Evolutionary conservation across 2,113 vertebrate species (phyloP).

Genomic region (Eonycteris spelaea): DNA sequence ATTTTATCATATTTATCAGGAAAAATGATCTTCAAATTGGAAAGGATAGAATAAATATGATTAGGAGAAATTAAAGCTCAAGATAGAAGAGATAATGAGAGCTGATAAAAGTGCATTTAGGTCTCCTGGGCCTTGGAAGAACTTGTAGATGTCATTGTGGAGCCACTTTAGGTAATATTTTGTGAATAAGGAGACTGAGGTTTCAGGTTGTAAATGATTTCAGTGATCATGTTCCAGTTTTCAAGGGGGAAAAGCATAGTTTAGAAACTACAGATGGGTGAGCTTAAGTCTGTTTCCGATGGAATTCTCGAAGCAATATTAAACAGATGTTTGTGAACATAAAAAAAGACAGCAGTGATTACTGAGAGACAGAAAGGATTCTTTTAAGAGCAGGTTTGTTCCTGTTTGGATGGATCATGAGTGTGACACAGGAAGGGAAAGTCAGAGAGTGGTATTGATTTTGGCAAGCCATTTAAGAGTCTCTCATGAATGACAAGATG

Average conservation of each 20-base stretch:
- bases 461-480: not conserved
- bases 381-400: conserved; percentile 1
- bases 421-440: not conserved
- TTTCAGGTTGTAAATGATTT: not conserved
- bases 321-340: conserved; percentile 30
- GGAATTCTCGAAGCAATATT: conserved; percentile 19
- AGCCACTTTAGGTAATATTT: conserved; percentile 11
- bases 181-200: not conserved
- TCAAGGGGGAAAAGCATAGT: not conserved
- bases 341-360: not conserved
- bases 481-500: not conserved
- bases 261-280: not conserved
- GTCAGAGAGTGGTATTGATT: conserved; percentile 31
- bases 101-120: not conserved
- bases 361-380: not conserved
- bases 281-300: not conserved
- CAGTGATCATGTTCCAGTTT: not conserved
- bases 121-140: not conserved
- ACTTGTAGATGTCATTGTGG: not conserved
- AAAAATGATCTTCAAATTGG: conserved; percentile 50
- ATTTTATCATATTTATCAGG: conserved; percentile 44
- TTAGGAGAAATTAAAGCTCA: conserved; percentile 39
- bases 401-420: conserved; percentile 22
- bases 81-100: not conserved
- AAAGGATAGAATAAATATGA: conserved; percentile 39